phyloP scores from a whole-genome alignment of 64 coral and sea anemone species.

The Trachythela sp. region DNA sequence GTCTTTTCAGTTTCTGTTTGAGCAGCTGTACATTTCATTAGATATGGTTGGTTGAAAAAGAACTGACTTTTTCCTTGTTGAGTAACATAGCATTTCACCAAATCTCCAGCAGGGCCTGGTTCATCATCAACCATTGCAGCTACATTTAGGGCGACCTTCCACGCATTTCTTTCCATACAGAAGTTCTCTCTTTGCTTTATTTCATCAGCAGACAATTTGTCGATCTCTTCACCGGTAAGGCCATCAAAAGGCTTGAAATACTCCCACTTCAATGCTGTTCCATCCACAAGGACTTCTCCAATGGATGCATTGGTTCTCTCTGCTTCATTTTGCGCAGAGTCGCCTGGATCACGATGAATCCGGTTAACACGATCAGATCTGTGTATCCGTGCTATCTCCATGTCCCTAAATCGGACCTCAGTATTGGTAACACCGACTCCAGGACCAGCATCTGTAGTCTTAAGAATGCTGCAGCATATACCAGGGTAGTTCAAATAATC shows the following conservation, averaged over 20 bases:
- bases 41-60: no score
- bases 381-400: background rate
- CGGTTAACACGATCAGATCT: background rate
- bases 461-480: background rate
- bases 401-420: constrained; percentile 1
- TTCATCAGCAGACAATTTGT: constrained; percentile 25
- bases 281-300: constrained; percentile 43
- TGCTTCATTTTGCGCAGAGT: constrained; percentile 47
- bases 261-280: constrained; percentile 40
- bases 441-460: background rate
- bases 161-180: constrained; percentile 54
- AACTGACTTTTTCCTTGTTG: no score
- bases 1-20: no score
- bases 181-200: constrained; percentile 35
- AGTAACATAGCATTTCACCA: constrained; percentile 38
- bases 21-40: no score
- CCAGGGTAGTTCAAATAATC: background rate
- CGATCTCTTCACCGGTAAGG: constrained; percentile 40
- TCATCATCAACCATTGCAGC: constrained; percentile 41
- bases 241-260: constrained; percentile 42
- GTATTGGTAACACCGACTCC: background rate
- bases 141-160: constrained; percentile 39
- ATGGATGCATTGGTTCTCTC: constrained; percentile 43
- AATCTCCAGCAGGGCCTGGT: constrained; percentile 42
- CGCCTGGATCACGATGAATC: constrained; percentile 37